Evolutionary conservation across 30 jellyfish, hydroid and myxozoan species (phyloP), one percentile per base, ranked within the genome.

Genomic region (Chironex yamaguchii): DNA sequence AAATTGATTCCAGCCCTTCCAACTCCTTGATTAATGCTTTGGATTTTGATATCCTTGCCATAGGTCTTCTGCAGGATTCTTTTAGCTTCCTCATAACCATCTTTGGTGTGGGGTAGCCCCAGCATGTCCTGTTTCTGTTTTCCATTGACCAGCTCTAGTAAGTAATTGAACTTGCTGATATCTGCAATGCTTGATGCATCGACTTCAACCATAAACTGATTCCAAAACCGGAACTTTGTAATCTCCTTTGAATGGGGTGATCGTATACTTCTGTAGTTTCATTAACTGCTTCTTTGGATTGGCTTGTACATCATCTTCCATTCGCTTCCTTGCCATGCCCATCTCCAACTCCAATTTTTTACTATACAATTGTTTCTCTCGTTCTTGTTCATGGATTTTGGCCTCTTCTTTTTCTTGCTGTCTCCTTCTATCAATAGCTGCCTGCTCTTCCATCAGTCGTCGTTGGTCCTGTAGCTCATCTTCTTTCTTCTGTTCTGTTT

Each of bases 11-110:
- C 71, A 63, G 24, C 50, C 78, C 87, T 58, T 67, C 88, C 65
- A 83, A 73, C 48, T 67, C 78, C 23, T 36, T 68, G 34, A 79
- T 58, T 22, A 71, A 62, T n/a, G 91, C 93, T 53, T 83, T 69
- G 78, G 35, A 89, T 20, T 89, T 71, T 65, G 6, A 71, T 70
- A 69, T 84, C 94, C 63, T 84, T 84, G 21, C 81, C 91, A 74
- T 67, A 84, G 32, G 90, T 84, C 34, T 73, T 72, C 48, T 84
- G 48, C 33, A 50, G 72, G 71, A 70, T 67, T 52, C 91, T 52
- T 84, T 84, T 49, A 29, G 82, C 94, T 53, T 68, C 67, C 36
- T 22, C 31, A 66, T 68, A 84, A 29, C 90, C 94, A 49, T 69
- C 49, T 22, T n/a, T 21, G 28, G 62, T 21, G 36, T 69, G 83